Base-by-base conservation (phyloP, 1,140 invertebrate genomes). In the Gonatopus flavifemur region DNA sequence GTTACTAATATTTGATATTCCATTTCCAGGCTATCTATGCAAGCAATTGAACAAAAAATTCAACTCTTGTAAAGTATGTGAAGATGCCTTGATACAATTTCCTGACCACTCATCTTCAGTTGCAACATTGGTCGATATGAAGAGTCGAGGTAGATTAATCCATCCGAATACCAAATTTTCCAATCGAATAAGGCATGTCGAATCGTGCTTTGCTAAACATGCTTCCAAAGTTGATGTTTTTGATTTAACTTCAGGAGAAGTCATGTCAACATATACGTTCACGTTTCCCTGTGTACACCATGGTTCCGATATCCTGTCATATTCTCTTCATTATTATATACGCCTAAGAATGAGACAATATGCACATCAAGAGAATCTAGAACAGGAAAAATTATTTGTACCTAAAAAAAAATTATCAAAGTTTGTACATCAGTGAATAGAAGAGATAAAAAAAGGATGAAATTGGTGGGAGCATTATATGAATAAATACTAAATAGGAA, bases 201-300 rank as follows among this genome's bases (percentile, higher is more conserved):
- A 47, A 47, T 4, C 31, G 12, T 37, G 12, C 3, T 47, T 37
- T 37, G 3, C 32, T 8, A 47, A 47, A 16, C 20, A 47, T 47
- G 12, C 2, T 13, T 47, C 44, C 22, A 5, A 35, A 3, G 4
- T 2, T 24, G 19, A 47, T 25, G 33, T 36, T 37, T 37, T 47
- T 16, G 44, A 37, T 4, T 19, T 20, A 12, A 47, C 47, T 4
- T 3, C 22, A 25, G 47, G 42, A 19, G 39, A 41, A 10, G 37
- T 41, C 7, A n/a, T 40, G 10, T 5, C 3, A 10, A 42, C 8
- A 13, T 41, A 40, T 33, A 30, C 4, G 12, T 41, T 41, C 25
- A 39, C 46, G 3, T 49, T 49, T 49, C 38, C 37, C 16, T 49
- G 47, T 37, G 30, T 9, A 28, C n/a, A 38, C 19, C 35, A 49